Evolutionary conservation across 2,797 vertebrate genomes (phyloP).

Genomic region (Bufotes viridis): DNA sequence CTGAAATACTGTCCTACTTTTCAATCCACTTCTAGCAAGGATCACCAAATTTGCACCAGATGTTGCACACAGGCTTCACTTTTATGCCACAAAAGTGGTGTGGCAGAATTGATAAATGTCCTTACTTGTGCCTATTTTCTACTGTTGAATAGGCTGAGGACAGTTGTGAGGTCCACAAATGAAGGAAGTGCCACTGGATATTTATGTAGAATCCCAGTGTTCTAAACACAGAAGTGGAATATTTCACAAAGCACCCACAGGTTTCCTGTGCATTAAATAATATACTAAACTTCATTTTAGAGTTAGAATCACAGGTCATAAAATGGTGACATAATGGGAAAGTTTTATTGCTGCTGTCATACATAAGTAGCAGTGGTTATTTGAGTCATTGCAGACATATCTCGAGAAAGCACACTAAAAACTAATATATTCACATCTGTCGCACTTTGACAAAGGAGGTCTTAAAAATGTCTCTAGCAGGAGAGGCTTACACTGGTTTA

Average conservation of each 20-base stretch:
- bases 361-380: not conserved
- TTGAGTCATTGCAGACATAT: constrained; percentile 36
- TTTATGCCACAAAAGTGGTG: no score
- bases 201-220: not conserved
- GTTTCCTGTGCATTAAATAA: not conserved
- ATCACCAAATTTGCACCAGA: no score
- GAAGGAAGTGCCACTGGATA: not conserved
- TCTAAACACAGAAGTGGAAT: not conserved
- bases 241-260: not conserved
- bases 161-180: not conserved
- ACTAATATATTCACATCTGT: constrained; percentile 34
- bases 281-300: not conserved
- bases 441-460: not conserved
- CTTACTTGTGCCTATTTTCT: not conserved
- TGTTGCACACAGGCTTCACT: no score
- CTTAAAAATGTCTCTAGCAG: constrained; percentile 24
- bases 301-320: constrained; percentile 4
- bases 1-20: no score
- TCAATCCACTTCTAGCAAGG: no score
- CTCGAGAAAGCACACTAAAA: constrained; percentile 10
- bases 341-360: constrained; percentile 40
- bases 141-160: not conserved
- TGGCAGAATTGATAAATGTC: no score
- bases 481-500: not conserved
- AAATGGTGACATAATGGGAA: constrained; percentile 34